These are phyloP conservation scores for Clarias fuscus DNA, from an alignment of 2,797 vertebrate species.

Conservation along the genomic window DNA sequence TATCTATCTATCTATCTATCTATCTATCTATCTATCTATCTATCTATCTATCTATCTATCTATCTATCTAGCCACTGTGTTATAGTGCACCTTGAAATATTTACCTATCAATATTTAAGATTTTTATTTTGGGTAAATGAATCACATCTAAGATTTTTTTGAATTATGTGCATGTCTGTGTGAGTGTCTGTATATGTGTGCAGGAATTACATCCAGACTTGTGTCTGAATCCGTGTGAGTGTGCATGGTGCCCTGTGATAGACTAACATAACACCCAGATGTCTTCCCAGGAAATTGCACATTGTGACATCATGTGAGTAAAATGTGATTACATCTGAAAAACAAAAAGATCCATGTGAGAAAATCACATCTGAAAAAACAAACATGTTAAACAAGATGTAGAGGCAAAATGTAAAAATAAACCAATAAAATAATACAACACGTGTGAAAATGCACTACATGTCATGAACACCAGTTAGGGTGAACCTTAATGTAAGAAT, in stretches of 20 bases:
- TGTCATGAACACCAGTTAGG: background rate
- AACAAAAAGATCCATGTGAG: background rate
- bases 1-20: no score
- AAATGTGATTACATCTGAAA: constrained; percentile 18
- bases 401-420: background rate
- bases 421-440: background rate
- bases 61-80: background rate
- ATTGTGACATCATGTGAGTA: background rate
- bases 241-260: background rate
- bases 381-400: background rate
- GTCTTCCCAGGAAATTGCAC: background rate
- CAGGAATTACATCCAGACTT: background rate
- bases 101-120: background rate
- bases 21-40: no score
- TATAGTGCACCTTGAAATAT: background rate
- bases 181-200: background rate
- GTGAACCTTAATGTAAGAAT: background rate
- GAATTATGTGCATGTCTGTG: background rate
- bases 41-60: no score
- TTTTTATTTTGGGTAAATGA: background rate
- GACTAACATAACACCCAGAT: constrained; percentile 7
- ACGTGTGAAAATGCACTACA: background rate
- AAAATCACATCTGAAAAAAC: background rate
- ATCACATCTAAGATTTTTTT: background rate
- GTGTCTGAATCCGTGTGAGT: background rate